phyloP scores from a whole-genome alignment of 2,113 vertebrate species.

The Taurulus bubalis region DNA sequence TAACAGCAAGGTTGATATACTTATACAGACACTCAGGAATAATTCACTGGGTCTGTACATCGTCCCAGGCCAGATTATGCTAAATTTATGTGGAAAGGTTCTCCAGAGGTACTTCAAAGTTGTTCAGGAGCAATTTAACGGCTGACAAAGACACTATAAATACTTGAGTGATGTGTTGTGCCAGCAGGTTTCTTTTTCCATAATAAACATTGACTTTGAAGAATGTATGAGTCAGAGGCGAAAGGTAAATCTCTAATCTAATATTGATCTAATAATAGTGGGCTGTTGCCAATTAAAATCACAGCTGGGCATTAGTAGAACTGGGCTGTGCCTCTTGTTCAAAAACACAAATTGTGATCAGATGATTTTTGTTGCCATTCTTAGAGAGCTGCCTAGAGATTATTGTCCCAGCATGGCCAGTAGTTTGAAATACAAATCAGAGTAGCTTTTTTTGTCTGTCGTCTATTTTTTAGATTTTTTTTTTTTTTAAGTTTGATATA shows the following conservation, averaged over 20 bases:
- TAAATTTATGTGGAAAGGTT: constrained; percentile 42
- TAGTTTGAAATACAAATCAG: too few relatives aligned
- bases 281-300: constrained; percentile 23
- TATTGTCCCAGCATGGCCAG: background rate
- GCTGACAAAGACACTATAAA: constrained; percentile 30
- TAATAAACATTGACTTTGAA: constrained; percentile 50
- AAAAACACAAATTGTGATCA: constrained; percentile 5
- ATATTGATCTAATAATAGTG: constrained; percentile 37
- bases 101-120: constrained; percentile 34
- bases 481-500: too few relatives aligned
- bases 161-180: constrained; percentile 31
- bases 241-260: constrained; percentile 31
- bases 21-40: constrained; percentile 47
- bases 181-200: constrained; percentile 32
- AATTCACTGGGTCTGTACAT: constrained; percentile 31
- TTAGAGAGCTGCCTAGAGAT: background rate
- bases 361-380: background rate
- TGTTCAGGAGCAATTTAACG: constrained; percentile 19
- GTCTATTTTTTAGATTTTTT: too few relatives aligned
- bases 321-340: constrained; percentile 4
- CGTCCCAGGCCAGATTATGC: constrained; percentile 43
- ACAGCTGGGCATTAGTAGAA: background rate
- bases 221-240: constrained; percentile 28
- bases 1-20: constrained; percentile 49
- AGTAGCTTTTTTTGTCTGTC: too few relatives aligned